These are phyloP conservation scores for Oryctolagus cuniculus DNA, from an alignment of 2,113 vertebrate genomes.

Conservation along the genomic window mOryCun1.1 NC_091453.1:15573501-15574000, in stretches of 20 bases:
- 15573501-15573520: background rate
- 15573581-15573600: background rate
- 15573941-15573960: conserved; percentile 76
- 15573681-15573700: background rate
- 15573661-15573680: background rate
- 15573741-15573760: background rate
- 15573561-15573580: background rate
- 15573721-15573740: background rate
- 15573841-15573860: conserved; percentile 48
- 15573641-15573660: background rate
- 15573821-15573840: conserved; percentile 50
- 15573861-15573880: conserved; percentile 53
- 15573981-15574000: conserved; percentile 80
- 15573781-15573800: background rate
- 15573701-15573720: background rate
- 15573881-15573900: conserved; percentile 64
- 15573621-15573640: background rate
- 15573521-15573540: conserved; percentile 34
- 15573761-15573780: background rate
- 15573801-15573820: background rate
- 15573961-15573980: conserved; percentile 82
- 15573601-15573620: background rate
- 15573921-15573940: conserved; percentile 75
- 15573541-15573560: background rate
- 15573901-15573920: conserved; percentile 64